These are phyloP conservation scores for Dendrolimus punctatus DNA, from an alignment of 1,140 invertebrate genomes.

Conservation along the genomic window DNA sequence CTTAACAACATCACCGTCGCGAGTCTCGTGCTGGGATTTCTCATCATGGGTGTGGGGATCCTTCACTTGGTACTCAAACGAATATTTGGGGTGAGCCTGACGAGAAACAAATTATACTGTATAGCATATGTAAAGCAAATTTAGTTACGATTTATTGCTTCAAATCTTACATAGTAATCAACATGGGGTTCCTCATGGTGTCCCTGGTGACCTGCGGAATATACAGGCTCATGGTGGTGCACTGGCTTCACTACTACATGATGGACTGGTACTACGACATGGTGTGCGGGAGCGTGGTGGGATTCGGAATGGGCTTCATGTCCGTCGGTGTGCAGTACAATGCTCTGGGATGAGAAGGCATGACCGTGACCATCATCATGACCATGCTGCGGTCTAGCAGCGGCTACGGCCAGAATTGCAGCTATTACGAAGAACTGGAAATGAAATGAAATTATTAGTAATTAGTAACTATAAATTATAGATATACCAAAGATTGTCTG, in stretches of 20 bases:
- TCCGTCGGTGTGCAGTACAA: slow-evolving; percentile 1
- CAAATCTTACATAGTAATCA: slow-evolving; percentile 16
- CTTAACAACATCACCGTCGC: slow-evolving; percentile 59
- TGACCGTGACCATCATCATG: slow-evolving; percentile 5
- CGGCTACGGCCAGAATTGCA: too few species aligned
- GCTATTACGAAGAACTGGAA: too few species aligned
- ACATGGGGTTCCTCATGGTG: slow-evolving; percentile 9
- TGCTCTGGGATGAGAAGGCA: slow-evolving; percentile 8
- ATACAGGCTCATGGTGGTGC: neutral
- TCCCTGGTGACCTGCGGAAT: slow-evolving; percentile 1
- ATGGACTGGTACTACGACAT: neutral
- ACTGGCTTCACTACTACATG: neutral
- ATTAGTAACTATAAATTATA: too few species aligned
- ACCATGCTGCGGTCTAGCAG: too few species aligned
- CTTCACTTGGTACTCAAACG: slow-evolving; percentile 30
- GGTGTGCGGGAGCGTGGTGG: neutral
- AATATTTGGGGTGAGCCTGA: slow-evolving; percentile 28
- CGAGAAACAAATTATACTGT: slow-evolving; percentile 1
- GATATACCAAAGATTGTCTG: too few species aligned
- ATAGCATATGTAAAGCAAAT: neutral
- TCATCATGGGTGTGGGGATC: slow-evolving; percentile 69
- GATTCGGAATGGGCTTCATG: neutral
- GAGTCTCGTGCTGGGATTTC: slow-evolving; percentile 72
- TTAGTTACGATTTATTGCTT: neutral
- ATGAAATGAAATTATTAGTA: too few species aligned